Base-by-base conservation (phyloP, 2,888 invertebrate species). In the Yponomeuta sedellus region DNA sequence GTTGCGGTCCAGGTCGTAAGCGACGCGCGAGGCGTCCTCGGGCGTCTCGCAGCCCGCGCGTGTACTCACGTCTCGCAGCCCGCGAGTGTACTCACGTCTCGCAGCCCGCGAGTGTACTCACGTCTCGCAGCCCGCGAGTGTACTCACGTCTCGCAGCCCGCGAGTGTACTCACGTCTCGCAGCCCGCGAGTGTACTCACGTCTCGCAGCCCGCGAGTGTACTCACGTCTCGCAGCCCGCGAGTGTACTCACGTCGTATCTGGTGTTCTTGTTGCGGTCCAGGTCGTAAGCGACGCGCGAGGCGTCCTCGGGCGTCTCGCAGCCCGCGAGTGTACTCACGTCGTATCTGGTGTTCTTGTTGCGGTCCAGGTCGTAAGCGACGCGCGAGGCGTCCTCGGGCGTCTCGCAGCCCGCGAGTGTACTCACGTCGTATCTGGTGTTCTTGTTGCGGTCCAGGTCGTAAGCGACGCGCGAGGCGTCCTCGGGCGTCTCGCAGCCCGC, bases 241-340 rank as follows among this genome's bases (percentile, higher is more conserved):
- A 5, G 25, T 25, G 44, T 44, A 81, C 90, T 86, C 75, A 95
- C 96, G 86, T 97, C 97, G 78, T 97, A 97, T 78, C 97, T 91
- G 71, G 95, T 94, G 82, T 94, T 93, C 84, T 94, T 94, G 78
- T 75, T 87, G 68, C 91, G 78, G 78, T 97, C 97, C 73, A 97
- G 94, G 86, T 97, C 97, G 83, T 97, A 98, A 25, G 98, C 98
- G 58, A 99, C 97, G 81, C 97, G 94, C 86, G 97, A 97, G 0
- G 99, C 99, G 92, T 99, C 99, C 85, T 99, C 99, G 0, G 98
- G 97, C 1, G 97, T 96, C 91, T 99, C 99, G 90, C 99, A 99
- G n/a, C 99, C 99, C 22, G 25, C 25, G 25, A 5, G 25, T 25
- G 44, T 44, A 81, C 90, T 86, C 75, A 95, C 96, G 86, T 97